These are phyloP conservation scores for Ips typographus DNA, from an alignment of 1,140 invertebrate genomes.

Conservation along the genomic window DNA sequence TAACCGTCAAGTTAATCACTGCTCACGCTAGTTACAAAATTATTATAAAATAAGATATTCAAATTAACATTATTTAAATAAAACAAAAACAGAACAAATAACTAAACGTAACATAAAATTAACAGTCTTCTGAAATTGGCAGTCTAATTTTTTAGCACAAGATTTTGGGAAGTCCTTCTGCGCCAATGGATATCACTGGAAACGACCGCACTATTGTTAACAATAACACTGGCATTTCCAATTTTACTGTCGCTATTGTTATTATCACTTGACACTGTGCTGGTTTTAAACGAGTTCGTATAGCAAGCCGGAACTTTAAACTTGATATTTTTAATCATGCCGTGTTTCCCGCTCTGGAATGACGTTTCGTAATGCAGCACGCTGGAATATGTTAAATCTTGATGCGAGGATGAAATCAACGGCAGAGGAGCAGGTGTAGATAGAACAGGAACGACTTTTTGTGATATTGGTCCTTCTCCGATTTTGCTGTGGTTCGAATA, in stretches of 20 bases:
- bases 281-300: slow-evolving; percentile 38
- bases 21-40: too few relatives aligned
- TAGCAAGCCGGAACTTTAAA: slow-evolving; percentile 51
- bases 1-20: too few relatives aligned
- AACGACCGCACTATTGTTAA: slow-evolving; percentile 38
- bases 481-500: neutral
- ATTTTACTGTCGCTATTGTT: neutral
- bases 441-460: neutral
- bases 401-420: neutral
- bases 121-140: slow-evolving; percentile 8
- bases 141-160: slow-evolving; percentile 37
- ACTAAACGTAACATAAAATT: too few relatives aligned
- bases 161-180: slow-evolving; percentile 44
- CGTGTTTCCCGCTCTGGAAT: slow-evolving; percentile 46
- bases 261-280: slow-evolving; percentile 1
- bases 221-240: slow-evolving; percentile 44
- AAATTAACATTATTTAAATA: too few relatives aligned
- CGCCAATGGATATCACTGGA: slow-evolving; percentile 45
- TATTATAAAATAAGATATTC: too few relatives aligned
- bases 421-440: neutral
- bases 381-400: slow-evolving; percentile 19
- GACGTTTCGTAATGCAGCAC: slow-evolving; percentile 49
- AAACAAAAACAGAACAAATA: too few relatives aligned
- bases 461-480: neutral
- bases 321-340: slow-evolving; percentile 52